Base-by-base conservation (phyloP, 2,113 vertebrate species). In the Silurus glanis region DNA sequence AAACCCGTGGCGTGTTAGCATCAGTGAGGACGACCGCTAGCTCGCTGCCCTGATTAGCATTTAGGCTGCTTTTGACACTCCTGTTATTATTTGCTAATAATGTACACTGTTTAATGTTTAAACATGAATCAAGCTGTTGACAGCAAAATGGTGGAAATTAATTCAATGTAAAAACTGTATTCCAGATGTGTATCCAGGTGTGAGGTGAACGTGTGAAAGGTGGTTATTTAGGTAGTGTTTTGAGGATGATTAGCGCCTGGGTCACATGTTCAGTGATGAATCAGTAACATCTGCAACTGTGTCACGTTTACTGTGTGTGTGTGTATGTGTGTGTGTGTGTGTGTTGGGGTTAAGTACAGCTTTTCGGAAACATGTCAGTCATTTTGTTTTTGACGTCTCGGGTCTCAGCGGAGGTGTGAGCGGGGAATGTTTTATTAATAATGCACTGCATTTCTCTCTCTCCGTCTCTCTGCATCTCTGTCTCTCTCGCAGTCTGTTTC, bases 341-440 rank as follows among this genome's bases (percentile, higher is more conserved):
- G 66, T 72, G 25, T 9, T 67, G 64, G 45, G 47, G 59, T 82
- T 83, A 83, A 62, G 79, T 80, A 80, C 12, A 25, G 79, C 79
- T 80, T 17, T 80, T 62, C 58, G 61, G 79, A 81, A 64, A 82
- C 21, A 64, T 64, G 80, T 82, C 80, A 82, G 55, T 82, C 61
- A 64, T 82, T 82, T 82, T 49, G 80, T 64, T 82, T 45, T 83
- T 71, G 82, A 83, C n/a, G 4, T 4, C 37, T 37, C 55, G 37
- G 76, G 76, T 59, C 76, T 79, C 76, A 37, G 55, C 37, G 76
- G 25, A 58, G 1, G 51, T 58, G 51, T 79, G 76, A 79, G 59
- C 21, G 9, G 58, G 19, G 47, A 66, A 85, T 64, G 58, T 85
- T 59, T 75, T 76, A 74, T 85, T 76, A 85, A 64, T 53, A 64